phyloP scores from a whole-genome alignment of 1,140 invertebrate genomes.

The Aphelinus certus region DNA sequence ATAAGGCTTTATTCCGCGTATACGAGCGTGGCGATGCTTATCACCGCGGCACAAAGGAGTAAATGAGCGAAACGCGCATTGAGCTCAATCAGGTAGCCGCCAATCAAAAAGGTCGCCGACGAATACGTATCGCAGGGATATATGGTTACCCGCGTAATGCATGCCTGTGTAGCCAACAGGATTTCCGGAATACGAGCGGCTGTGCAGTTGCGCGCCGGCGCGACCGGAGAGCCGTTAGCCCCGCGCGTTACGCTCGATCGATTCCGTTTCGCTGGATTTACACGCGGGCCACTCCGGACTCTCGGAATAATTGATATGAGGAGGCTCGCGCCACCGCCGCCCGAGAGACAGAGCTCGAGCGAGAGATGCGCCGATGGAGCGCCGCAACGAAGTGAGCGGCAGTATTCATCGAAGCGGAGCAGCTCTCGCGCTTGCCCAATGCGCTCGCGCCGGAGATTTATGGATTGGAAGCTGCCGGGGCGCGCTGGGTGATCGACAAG shows the following conservation, averaged over 20 bases:
- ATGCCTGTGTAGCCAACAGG: conserved; percentile 28
- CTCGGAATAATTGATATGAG: conserved; percentile 2
- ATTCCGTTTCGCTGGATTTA: conserved; percentile 6
- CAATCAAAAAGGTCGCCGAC: conserved; percentile 3
- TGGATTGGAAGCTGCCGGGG: conserved; percentile 6
- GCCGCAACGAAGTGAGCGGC: too few species aligned
- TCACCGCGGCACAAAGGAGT: background rate
- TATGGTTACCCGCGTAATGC: conserved; percentile 22
- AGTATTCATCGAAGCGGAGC: too few species aligned
- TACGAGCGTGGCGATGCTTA: too few species aligned
- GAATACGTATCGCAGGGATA: background rate
- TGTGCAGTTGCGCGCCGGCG: background rate
- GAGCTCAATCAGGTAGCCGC: conserved; percentile 3
- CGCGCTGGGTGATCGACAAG: background rate
- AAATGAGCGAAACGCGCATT: conserved; percentile 26
- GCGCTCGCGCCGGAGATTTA: conserved; percentile 1
- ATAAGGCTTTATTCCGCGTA: too few species aligned
- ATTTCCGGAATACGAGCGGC: conserved; percentile 28
- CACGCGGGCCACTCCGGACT: background rate
- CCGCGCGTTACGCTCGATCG: conserved; percentile 7
- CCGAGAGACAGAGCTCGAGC: too few species aligned
- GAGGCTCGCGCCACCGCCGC: too few species aligned
- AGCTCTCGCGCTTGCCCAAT: background rate
- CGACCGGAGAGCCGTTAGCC: conserved; percentile 1
- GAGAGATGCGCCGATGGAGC: too few species aligned